Conservation (phyloP, 53 echinoderm and acorn worm species). For the Luidia sarsii region DNA sequence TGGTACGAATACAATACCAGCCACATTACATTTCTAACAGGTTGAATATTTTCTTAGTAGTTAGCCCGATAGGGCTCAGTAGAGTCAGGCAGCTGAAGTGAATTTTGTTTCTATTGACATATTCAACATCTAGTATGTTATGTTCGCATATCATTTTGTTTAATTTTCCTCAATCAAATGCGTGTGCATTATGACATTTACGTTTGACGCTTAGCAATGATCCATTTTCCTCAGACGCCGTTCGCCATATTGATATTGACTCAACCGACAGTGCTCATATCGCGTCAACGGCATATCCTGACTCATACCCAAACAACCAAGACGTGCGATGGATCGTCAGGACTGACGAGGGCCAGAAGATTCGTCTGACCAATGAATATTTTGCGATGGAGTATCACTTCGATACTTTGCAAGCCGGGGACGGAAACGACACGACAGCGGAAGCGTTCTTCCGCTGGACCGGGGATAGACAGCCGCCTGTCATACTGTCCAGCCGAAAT, state of each 20-base stretch:
- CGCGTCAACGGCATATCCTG: too few species aligned
- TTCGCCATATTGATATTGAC: neutral
- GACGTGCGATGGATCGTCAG: neutral
- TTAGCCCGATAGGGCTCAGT: too few species aligned
- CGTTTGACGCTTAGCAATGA: neutral
- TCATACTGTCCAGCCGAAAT: neutral
- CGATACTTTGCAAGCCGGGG: neutral
- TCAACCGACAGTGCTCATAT: too few species aligned
- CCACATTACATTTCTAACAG: too few species aligned
- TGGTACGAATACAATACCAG: neutral
- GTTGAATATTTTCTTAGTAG: too few species aligned
- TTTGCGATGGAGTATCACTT: neutral
- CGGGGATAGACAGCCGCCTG: neutral
- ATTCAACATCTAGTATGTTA: too few species aligned
- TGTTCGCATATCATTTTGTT: too few species aligned
- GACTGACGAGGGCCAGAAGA: neutral
- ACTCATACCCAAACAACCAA: neutral
- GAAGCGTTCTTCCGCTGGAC: neutral
- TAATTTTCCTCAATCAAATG: neutral
- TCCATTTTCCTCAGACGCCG: neutral
- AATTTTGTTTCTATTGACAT: too few species aligned
- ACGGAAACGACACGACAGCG: neutral
- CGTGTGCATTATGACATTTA: neutral
- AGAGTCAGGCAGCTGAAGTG: too few species aligned
- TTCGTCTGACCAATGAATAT: neutral